These are phyloP conservation scores for Kuschelorhynchus macadamiae DNA, from an alignment of 2,888 invertebrate genomes.

Conservation along the genomic window DNA sequence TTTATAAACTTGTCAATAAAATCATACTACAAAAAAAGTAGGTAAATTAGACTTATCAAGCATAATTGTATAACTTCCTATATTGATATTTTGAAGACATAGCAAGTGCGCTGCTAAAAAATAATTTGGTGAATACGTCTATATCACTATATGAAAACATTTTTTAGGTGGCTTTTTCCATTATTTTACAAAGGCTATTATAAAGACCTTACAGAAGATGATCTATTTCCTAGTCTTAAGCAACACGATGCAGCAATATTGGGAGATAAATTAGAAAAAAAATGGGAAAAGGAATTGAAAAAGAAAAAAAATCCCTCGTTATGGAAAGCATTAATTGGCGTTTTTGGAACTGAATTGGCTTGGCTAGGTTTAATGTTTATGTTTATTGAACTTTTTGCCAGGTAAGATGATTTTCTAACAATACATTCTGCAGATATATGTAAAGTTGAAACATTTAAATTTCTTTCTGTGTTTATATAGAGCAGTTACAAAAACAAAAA, in stretches of 20 bases:
- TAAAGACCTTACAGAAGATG: conserved; percentile 69
- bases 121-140: conserved; percentile 57
- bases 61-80: no score
- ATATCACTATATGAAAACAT: neutral
- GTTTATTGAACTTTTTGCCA: conserved; percentile 49
- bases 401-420: conserved; percentile 46
- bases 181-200: conserved; percentile 69
- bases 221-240: conserved; percentile 69
- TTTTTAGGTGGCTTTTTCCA: conserved; percentile 70
- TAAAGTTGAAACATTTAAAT: no score
- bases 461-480: no score
- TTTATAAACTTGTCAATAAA: neutral
- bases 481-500: no score
- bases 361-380: conserved; percentile 44
- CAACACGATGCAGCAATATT: conserved; percentile 67
- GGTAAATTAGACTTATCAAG: no score
- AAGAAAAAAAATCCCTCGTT: conserved; percentile 55
- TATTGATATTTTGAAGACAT: no score
- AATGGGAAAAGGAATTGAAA: conserved; percentile 58
- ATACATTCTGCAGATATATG: no score
- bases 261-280: conserved; percentile 66
- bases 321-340: conserved; percentile 53
- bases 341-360: conserved; percentile 54
- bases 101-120: no score
- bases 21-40: neutral